Evolutionary conservation across 2,113 vertebrate genomes (phyloP).

Genomic region (Zosterops pallidus): DNA sequence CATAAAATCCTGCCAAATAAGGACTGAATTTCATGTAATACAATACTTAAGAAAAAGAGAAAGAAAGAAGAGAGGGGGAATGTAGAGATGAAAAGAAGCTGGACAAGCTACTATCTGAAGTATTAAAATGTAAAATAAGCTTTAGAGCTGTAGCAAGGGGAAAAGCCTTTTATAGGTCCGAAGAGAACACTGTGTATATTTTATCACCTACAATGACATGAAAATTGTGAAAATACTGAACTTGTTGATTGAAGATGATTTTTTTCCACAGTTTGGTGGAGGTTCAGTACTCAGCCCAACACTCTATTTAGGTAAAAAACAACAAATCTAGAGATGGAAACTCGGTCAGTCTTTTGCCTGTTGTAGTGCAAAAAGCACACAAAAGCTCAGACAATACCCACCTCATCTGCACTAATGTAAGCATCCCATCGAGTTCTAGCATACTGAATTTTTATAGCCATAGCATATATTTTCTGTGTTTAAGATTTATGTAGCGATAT

Average conservation of each 20-base stretch:
- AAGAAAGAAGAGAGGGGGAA: not conserved
- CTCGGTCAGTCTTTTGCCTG: not conserved
- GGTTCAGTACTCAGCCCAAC: not conserved
- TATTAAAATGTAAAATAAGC: slow-evolving; percentile 58
- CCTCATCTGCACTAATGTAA: not conserved
- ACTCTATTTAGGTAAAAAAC: not conserved
- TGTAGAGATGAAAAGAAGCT: slow-evolving; percentile 46
- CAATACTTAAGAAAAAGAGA: slow-evolving; percentile 32
- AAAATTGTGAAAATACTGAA: slow-evolving; percentile 46
- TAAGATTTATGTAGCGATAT: not conserved
- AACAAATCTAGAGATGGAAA: not conserved
- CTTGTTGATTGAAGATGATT: slow-evolving; percentile 1
- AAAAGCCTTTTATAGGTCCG: slow-evolving; percentile 33
- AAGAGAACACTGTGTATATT: slow-evolving; percentile 16
- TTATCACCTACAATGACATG: not conserved
- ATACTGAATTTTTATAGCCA: not conserved
- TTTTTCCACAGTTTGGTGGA: not conserved
- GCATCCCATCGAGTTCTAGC: not conserved
- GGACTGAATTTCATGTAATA: slow-evolving; percentile 63
- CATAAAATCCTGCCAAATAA: slow-evolving; percentile 65
- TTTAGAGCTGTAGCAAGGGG: not conserved
- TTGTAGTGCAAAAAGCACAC: not conserved
- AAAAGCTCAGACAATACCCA: slow-evolving; percentile 15
- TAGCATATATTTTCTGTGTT: not conserved
- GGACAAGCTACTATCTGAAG: slow-evolving; percentile 52